A percentile compares a stretch with the other conserved stretches of the same genome.
These are phyloP conservation scores for Notolabrus celidotus DNA, from an alignment of 2,797 vertebrate species.

Conservation along the genomic window DNA sequence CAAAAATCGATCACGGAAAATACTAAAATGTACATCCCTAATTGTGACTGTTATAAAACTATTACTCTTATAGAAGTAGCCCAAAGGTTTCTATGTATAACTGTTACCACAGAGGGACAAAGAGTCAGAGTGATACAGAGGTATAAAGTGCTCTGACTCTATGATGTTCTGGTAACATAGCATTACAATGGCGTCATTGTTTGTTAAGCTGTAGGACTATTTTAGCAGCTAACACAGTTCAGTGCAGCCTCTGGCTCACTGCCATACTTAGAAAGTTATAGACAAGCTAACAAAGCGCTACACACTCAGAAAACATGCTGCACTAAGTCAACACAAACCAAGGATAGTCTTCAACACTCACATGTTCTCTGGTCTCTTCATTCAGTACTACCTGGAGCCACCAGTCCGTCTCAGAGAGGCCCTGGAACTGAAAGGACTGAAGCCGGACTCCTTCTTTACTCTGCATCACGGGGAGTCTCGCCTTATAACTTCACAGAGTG, in stretches of 20 bases:
- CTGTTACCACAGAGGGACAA: not conserved
- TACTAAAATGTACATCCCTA: no score
- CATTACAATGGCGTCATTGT: constrained; percentile 52
- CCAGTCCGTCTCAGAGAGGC: constrained; percentile 89
- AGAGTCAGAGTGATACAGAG: constrained; percentile 6
- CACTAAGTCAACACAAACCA: not conserved
- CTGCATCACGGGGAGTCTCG: constrained; percentile 93
- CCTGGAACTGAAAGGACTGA: constrained; percentile 88
- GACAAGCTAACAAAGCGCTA: not conserved
- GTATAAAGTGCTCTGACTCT: constrained; percentile 17
- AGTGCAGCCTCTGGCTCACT: not conserved
- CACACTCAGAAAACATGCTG: not conserved
- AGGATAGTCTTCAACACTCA: not conserved
- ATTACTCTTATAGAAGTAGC: no score
- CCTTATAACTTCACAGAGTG: constrained; percentile 78
- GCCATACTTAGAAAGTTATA: not conserved
- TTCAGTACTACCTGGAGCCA: constrained; percentile 94
- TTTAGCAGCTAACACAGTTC: constrained; percentile 16
- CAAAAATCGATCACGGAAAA: no score
- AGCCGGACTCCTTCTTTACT: constrained; percentile 91
- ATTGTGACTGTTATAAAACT: no score
- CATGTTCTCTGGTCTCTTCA: not conserved
- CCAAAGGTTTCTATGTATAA: no score
- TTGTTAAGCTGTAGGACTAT: constrained; percentile 26
- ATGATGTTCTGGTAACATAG: constrained; percentile 21